Evolutionary conservation across 2,888 invertebrate genomes (phyloP), one percentile per base, ranked within the genome.

Genomic region (Cryptocheilus praepositus): DNA sequence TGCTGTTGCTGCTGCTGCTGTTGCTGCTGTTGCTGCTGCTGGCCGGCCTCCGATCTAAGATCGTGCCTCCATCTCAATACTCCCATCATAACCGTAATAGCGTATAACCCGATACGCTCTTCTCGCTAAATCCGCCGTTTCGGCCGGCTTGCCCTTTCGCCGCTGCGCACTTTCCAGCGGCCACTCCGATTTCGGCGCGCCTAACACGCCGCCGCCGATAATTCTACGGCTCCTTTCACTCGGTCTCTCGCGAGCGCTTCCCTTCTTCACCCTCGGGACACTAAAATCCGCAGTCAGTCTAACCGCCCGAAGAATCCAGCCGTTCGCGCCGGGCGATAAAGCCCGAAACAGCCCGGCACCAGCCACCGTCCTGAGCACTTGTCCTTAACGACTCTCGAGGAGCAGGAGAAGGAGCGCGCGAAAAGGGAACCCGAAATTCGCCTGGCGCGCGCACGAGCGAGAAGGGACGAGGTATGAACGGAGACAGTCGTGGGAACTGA

Each of bases 41-140:
- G 86, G 70, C 83, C 82, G 81, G 86, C 84, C 76, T 89, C 88
- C 83, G 88, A 89, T 85, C 88, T 86, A 53, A 88, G 86, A 85
- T 89, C 88, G 81, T 88, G 87, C 84, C 88, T 88, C 88, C 88
- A 89, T 76, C 88, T 83, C 84, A 88, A 71, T 82, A 88, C 88
- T 70, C 88, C 88, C 88, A 88, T 88, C 88, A 88, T 88, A 84
- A 85, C 85, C 80, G 72, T 55, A 36, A 43, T 36, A 16, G 16
- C 28, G 18, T 18, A 13, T 46, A 60, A 25, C 11, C 16, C 36
- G 7, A 11, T 11, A n/a, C 49, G 49, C 1, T 49, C 15, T n/a
- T 13, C 49, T n/a, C n/a, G n/a, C 49, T n/a, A 5, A n/a, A 16
- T 16, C n/a, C 49, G 16, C 45, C 15, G 16, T 49, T 15, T 46